Evolutionary conservation across 1,140 invertebrate species (phyloP).

Genomic region (Harpegnathos saltator): DNA sequence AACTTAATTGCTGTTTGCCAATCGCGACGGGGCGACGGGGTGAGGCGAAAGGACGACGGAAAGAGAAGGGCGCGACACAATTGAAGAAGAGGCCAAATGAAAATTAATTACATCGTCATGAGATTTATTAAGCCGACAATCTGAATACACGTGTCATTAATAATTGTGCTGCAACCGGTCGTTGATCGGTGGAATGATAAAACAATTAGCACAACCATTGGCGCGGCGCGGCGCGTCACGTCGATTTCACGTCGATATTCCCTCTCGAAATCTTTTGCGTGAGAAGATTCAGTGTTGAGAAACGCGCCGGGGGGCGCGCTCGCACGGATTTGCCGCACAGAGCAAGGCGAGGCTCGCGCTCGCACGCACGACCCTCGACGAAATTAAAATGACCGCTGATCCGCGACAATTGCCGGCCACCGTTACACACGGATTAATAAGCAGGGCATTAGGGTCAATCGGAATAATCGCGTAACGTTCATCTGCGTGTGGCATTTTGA

Average conservation of each 20-base stretch:
- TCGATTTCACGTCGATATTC: constrained; percentile 1
- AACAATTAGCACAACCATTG: constrained; percentile 8
- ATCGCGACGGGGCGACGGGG: not conserved
- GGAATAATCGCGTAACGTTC: constrained; percentile 32
- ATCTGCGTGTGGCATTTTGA: constrained; percentile 34
- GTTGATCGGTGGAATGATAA: not conserved
- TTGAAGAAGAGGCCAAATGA: not conserved
- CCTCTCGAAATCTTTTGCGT: not conserved
- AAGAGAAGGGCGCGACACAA: too few relatives aligned
- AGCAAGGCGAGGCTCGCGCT: not conserved
- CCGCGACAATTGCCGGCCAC: not conserved
- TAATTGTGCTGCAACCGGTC: constrained; percentile 11
- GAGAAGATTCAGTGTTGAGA: not conserved
- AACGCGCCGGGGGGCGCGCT: not conserved
- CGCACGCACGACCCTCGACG: not conserved
- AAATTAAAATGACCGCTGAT: constrained; percentile 23
- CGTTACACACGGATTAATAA: constrained; percentile 37
- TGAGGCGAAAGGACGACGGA: too few relatives aligned
- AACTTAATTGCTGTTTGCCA: not conserved
- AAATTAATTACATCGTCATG: not conserved
- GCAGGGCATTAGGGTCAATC: constrained; percentile 27
- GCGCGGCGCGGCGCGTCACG: not conserved
- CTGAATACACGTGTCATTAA: not conserved
- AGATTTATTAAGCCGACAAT: constrained; percentile 6
- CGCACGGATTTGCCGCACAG: constrained; percentile 13